Percentiles rank a stretch among this genome's conserved stretches.
phyloP scores from a whole-genome alignment of 1,140 invertebrate species.

The Nymphalis io region DNA sequence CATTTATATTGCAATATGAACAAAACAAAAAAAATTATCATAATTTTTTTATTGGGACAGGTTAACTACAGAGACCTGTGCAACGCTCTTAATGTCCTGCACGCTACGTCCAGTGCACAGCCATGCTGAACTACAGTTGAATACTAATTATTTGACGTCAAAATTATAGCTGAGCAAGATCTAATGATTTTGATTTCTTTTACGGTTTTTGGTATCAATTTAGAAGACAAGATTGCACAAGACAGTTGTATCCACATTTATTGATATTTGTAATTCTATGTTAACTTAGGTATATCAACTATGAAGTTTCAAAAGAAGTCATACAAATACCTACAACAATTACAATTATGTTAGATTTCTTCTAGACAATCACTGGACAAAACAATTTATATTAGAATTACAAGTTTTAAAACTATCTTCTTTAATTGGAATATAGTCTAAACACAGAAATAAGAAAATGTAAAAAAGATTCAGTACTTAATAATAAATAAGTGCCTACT shows the following conservation, averaged over 20 bases:
- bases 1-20: no score
- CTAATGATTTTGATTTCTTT: not conserved
- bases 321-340: conserved; percentile 10
- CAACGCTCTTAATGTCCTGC: conserved; percentile 80
- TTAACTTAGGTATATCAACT: conserved; percentile 13
- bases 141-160: not conserved
- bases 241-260: conserved; percentile 21
- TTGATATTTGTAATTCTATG: conserved; percentile 10
- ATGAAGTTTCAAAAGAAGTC: conserved; percentile 4
- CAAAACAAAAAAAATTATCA: no score
- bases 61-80: conserved; percentile 83
- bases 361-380: conserved; percentile 4
- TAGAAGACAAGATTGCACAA: conserved; percentile 15
- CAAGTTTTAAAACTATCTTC: not conserved
- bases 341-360: conserved; percentile 12
- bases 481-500: not conserved
- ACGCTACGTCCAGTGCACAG: conserved; percentile 56
- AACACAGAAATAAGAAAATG: conserved; percentile 1
- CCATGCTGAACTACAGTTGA: conserved; percentile 50
- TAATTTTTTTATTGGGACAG: conserved; percentile 40
- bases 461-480: conserved; percentile 6
- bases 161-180: not conserved
- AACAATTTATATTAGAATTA: conserved; percentile 3
- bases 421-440: conserved; percentile 2
- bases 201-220: conserved; percentile 15